phyloP scores from a whole-genome alignment of 1,140 invertebrate genomes.

The Cyclina sinensis region DNA sequence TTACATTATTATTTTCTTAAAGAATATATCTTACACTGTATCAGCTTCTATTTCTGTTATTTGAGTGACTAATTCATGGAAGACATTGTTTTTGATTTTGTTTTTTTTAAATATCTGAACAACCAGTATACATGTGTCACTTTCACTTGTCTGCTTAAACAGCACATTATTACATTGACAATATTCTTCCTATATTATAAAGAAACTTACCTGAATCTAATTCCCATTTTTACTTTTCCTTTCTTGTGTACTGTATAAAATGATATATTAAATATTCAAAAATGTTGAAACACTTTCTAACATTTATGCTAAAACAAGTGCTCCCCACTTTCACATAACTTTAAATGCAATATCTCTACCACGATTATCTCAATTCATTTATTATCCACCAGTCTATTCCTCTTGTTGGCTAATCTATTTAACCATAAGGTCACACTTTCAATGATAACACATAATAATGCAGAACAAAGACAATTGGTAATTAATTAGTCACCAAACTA shows the following conservation, averaged over 20 bases:
- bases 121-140: no score
- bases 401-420: background rate
- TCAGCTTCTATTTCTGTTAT: no score
- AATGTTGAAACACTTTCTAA: background rate
- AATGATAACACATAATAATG: background rate
- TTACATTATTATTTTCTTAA: no score
- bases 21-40: no score
- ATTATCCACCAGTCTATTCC: background rate
- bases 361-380: background rate
- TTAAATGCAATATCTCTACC: background rate
- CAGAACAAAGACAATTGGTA: background rate
- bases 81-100: no score
- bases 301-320: background rate
- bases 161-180: background rate
- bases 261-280: background rate
- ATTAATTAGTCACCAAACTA: slow-evolving; percentile 15
- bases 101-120: no score
- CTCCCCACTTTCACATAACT: background rate
- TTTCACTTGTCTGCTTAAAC: no score
- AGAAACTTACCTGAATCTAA: background rate
- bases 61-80: no score
- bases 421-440: background rate
- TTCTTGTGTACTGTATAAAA: background rate
- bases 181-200: background rate
- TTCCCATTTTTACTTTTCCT: background rate